Percentiles rank a stretch among this genome's conserved stretches.
Conservation (phyloP, 2,888 invertebrate species). For the Allacma fusca region DNA sequence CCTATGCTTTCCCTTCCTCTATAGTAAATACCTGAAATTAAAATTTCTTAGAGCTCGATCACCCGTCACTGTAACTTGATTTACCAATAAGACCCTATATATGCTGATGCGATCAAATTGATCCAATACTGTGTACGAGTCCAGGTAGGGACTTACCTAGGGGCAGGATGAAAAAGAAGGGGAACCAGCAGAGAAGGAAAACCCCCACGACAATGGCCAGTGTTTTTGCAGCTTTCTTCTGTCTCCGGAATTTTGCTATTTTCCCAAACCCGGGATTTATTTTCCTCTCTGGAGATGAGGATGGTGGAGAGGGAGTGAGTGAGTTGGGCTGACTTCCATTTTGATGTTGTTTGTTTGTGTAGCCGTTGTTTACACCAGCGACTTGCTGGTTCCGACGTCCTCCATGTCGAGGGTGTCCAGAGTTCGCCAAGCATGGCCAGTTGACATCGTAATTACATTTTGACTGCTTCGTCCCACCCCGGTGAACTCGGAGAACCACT, state of each 20-base stretch:
- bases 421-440: constrained; percentile 47
- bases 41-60: too few species aligned
- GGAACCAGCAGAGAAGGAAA: constrained; percentile 75
- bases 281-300: constrained; percentile 60
- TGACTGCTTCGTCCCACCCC: constrained; percentile 57
- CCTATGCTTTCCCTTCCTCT: too few species aligned
- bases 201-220: constrained; percentile 73
- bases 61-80: too few species aligned
- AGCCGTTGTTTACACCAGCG: constrained; percentile 27
- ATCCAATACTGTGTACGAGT: background rate
- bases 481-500: constrained; percentile 60
- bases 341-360: constrained; percentile 23
- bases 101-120: too few species aligned
- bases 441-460: constrained; percentile 47
- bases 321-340: constrained; percentile 55
- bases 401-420: constrained; percentile 34
- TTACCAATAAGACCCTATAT: too few species aligned
- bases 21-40: too few species aligned
- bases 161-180: constrained; percentile 74
- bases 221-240: constrained; percentile 74
- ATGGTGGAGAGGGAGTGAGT: constrained; percentile 60
- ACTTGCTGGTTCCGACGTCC: constrained; percentile 30
- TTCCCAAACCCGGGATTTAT: constrained; percentile 62
- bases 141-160: constrained; percentile 67
- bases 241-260: constrained; percentile 69